A percentile compares a stretch with the other conserved stretches of the same genome.
These are phyloP conservation scores for Bombycilla garrulus DNA, from an alignment of 2,113 vertebrate species.

Conservation along the genomic window DNA sequence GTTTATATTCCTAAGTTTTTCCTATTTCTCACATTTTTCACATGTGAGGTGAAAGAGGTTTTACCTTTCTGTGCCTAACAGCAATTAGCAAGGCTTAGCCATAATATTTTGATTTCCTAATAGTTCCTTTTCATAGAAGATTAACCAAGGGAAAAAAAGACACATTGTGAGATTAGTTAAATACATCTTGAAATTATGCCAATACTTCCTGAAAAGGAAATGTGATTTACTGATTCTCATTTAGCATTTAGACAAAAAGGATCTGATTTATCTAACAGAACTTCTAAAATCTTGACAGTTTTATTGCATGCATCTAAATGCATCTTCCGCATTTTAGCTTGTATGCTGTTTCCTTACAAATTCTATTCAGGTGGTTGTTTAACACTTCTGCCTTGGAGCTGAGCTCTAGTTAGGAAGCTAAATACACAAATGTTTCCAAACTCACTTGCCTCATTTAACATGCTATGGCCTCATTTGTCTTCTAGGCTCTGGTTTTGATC, in stretches of 20 bases:
- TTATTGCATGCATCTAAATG: neutral
- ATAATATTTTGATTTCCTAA: slow-evolving; percentile 42
- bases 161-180: neutral
- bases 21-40: neutral
- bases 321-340: neutral
- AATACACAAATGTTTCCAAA: slow-evolving; percentile 26
- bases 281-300: slow-evolving; percentile 3
- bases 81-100: neutral
- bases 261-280: slow-evolving; percentile 6
- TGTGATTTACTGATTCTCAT: neutral
- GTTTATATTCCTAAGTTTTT: neutral
- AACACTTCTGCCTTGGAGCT: slow-evolving; percentile 16
- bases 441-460: slow-evolving; percentile 36
- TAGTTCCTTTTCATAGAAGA: neutral
- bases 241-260: neutral
- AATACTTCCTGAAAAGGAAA: neutral
- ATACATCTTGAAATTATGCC: slow-evolving; percentile 24
- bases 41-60: neutral
- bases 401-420: slow-evolving; percentile 2
- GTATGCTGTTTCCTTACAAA: neutral
- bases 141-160: neutral
- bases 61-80: neutral
- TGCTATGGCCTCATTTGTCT: slow-evolving; percentile 5
- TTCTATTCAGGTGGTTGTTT: slow-evolving; percentile 16
- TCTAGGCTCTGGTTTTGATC: slow-evolving; percentile 11